Base-by-base conservation (phyloP, 2,113 vertebrate species). In the Hipposideros armiger region DNA sequence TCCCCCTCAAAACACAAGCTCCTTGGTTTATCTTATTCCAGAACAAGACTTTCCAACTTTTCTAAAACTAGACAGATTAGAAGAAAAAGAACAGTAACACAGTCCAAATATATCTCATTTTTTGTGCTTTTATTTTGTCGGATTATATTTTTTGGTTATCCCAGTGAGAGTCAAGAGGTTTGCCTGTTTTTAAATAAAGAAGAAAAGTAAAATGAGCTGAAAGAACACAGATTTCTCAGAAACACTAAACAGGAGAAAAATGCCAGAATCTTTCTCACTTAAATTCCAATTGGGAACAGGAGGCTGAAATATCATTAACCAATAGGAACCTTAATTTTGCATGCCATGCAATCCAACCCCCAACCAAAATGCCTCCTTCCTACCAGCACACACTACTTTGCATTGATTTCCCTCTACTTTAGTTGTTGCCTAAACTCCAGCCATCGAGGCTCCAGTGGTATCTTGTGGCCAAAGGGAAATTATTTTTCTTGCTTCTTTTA, bases 401-500 rank as follows among this genome's bases (percentile, higher is more conserved):
- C 5, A 82, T 81, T 94, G 72, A 97, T 50, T 88, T 93, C 94
- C 64, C 84, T 95, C 94, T 54, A 40, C 86, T 96, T 78, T 7
- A 69, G 16, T 8, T 91, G 84, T 80, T 94, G 74, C 84, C 50
- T 47, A 3, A 96, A 97, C n/a, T 87, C 83, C 0, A 32, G 93
- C 20, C 26, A 97, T 40, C 84, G 72, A 89, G 60, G 60, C 88
- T 96, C 47, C 70, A 95, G 88, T 80, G 30, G 87, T 86, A 87
- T 80, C 74, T 96, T 95, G 58, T 50, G 58, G 89, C 80, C 7
- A 6, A 96, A 0, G 89, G 36, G 96, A 98, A 97, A 17, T 88
- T 81, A 81, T 93, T 94, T 95, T 93, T 77, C 77, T 58, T 54
- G 1, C 32, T 80, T 93, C 78, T 93, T 98, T 94, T 97, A 92